Conservation (phyloP, 2,797 vertebrate genomes). For the Pelodytes ibericus region DNA sequence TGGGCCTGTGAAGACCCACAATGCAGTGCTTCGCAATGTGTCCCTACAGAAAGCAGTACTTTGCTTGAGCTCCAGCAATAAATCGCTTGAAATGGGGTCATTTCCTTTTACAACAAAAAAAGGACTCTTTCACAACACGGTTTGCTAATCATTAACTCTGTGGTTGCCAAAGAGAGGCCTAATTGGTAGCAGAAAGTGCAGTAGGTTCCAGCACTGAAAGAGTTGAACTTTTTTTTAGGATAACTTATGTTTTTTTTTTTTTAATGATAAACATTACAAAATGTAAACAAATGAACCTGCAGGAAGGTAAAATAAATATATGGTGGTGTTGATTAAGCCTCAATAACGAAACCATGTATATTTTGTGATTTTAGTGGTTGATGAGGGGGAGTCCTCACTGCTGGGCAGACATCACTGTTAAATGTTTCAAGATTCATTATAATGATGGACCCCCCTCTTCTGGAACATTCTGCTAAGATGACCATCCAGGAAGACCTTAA, state of each 20-base stretch:
- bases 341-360: too few species aligned
- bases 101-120: background rate
- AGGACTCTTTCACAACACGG: background rate
- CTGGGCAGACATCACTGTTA: slow-evolving; percentile 6
- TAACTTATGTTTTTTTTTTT: background rate
- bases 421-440: background rate
- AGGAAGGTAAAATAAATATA: background rate
- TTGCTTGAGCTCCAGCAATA: background rate
- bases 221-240: background rate
- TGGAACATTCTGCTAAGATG: slow-evolving; percentile 17
- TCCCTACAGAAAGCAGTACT: background rate
- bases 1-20: background rate
- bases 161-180: background rate
- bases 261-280: background rate
- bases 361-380: background rate
- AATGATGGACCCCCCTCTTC: background rate
- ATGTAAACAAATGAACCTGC: too few species aligned
- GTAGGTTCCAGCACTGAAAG: background rate
- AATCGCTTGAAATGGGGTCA: background rate
- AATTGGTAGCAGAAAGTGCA: background rate
- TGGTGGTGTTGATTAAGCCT: too few species aligned
- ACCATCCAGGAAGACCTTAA: slow-evolving; percentile 13
- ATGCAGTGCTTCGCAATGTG: background rate
- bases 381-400: slow-evolving; percentile 39
- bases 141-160: background rate